A percentile compares a stretch with the other conserved stretches of the same genome.
These are phyloP conservation scores for Polia nebulosa DNA, from an alignment of 2,888 invertebrate genomes.

Conservation along the genomic window DNA sequence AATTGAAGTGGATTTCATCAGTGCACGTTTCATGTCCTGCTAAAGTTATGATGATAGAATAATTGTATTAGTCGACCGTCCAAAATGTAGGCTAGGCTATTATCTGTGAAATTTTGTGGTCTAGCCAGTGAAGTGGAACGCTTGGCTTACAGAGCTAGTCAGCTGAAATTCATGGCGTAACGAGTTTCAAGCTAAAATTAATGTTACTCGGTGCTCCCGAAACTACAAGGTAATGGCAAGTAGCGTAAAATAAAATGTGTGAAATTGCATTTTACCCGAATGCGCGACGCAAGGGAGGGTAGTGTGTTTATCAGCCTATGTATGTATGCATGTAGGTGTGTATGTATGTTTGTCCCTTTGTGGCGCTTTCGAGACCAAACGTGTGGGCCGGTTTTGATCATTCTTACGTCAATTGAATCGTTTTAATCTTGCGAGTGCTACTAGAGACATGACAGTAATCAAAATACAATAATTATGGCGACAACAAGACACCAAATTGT, in stretches of 20 bases:
- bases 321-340: too few relatives aligned
- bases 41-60: not conserved
- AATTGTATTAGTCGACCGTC: not conserved
- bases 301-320: too few relatives aligned
- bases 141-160: constrained; percentile 24
- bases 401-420: too few relatives aligned
- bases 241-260: not conserved
- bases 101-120: constrained; percentile 29
- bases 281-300: too few relatives aligned
- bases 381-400: too few relatives aligned
- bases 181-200: not conserved
- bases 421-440: too few relatives aligned
- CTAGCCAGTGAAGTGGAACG: constrained; percentile 18
- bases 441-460: too few relatives aligned
- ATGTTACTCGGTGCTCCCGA: not conserved
- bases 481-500: too few relatives aligned
- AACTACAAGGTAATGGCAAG: not conserved
- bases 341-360: too few relatives aligned
- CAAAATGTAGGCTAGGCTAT: constrained; percentile 10
- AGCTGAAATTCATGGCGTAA: constrained; percentile 22
- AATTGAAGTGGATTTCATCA: too few relatives aligned
- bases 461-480: too few relatives aligned
- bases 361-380: too few relatives aligned
- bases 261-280: not conserved
- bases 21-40: not conserved